Conservation (phyloP, 2,888 invertebrate genomes). For the Dendrolimus houi region DNA sequence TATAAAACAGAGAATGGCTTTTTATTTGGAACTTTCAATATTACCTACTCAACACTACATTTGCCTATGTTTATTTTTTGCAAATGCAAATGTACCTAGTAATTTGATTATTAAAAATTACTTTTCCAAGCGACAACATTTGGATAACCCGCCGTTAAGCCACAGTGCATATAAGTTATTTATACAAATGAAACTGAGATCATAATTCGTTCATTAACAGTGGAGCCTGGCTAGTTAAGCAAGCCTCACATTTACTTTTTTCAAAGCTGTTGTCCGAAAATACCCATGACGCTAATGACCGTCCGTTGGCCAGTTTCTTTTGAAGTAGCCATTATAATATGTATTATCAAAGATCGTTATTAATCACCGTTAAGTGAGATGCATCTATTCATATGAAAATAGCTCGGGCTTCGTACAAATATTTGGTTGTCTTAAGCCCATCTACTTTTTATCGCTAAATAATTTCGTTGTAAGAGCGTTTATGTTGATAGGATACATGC, state of each 20-base stretch:
- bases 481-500: too few species aligned
- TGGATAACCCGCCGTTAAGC: too few species aligned
- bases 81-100: too few species aligned
- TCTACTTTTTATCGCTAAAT: neutral
- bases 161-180: conserved; percentile 1
- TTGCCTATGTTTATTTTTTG: too few species aligned
- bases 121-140: too few species aligned
- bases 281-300: neutral
- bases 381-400: neutral
- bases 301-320: neutral
- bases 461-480: too few species aligned
- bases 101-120: too few species aligned
- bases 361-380: conserved; percentile 2
- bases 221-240: neutral
- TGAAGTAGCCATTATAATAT: conserved; percentile 1
- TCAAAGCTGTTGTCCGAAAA: conserved; percentile 3
- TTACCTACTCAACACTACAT: too few species aligned
- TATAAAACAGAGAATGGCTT: too few species aligned
- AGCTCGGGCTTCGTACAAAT: conserved; percentile 2
- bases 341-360: neutral
- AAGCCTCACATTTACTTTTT: neutral
- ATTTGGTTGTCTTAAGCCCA: neutral
- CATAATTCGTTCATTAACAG: neutral
- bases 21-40: too few species aligned
- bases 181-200: neutral